phyloP scores from a whole-genome alignment of 2,797 vertebrate species.

The Liparis tanakae region DNA sequence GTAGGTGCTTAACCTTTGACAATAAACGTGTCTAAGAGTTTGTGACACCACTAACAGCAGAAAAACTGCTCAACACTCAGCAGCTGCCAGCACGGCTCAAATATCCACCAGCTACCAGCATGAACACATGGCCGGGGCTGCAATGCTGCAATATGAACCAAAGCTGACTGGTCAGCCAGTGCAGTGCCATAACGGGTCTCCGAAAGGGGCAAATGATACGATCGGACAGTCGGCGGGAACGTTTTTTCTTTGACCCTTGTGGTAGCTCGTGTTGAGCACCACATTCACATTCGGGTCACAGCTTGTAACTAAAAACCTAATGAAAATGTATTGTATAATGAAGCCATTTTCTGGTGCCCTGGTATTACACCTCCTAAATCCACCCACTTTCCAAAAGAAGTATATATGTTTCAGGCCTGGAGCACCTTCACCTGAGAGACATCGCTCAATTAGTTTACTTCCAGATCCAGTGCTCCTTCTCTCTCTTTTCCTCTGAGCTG shows the following conservation, averaged over 20 bases:
- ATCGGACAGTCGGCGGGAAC: conserved; percentile 48
- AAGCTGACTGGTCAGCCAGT: conserved; percentile 56
- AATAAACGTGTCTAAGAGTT: conserved; percentile 66
- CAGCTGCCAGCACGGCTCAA: conserved; percentile 79
- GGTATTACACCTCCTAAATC: no score
- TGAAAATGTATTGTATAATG: conserved; percentile 57
- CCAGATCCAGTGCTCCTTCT: no score
- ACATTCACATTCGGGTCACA: conserved; percentile 47
- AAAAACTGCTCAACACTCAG: conserved; percentile 74
- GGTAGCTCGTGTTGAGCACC: conserved; percentile 37
- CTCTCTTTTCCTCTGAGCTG: no score
- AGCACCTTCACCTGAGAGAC: no score
- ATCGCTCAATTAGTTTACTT: no score
- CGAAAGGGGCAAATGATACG: conserved; percentile 49
- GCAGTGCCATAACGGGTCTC: conserved; percentile 59
- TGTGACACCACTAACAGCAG: conserved; percentile 64
- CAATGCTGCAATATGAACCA: conserved; percentile 67
- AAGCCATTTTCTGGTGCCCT: conserved; percentile 49
- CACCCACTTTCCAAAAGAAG: no score
- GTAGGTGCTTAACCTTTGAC: conserved; percentile 79
- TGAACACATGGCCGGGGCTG: conserved; percentile 44
- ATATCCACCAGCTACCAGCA: conserved; percentile 71
- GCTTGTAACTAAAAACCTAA: conserved; percentile 65
- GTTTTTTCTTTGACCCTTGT: conserved; percentile 46
- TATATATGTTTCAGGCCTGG: no score